Evolutionary conservation across 2,888 invertebrate species (phyloP).

Genomic region (Anoncus sp.): DNA sequence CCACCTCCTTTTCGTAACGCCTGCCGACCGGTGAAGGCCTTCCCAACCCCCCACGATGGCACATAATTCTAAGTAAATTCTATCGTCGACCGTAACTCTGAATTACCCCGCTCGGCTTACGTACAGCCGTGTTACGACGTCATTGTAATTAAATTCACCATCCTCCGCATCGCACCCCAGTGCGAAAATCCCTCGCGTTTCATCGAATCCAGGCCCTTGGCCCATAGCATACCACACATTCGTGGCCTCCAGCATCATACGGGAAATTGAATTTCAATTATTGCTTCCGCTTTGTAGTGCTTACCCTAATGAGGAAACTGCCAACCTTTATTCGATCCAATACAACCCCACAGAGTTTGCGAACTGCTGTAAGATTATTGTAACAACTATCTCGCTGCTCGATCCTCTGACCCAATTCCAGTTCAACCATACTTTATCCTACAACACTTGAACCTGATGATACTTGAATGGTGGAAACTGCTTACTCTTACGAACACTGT

Average conservation of each 20-base stretch:
- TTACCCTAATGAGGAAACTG: slow-evolving; percentile 32
- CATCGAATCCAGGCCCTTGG: slow-evolving; percentile 25
- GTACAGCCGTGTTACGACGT: slow-evolving; percentile 46
- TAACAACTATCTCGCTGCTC: too few relatives aligned
- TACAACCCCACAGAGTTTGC: slow-evolving; percentile 17
- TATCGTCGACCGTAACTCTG: slow-evolving; percentile 53
- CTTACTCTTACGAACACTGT: background rate
- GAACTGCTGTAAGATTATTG: too few relatives aligned
- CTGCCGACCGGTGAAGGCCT: slow-evolving; percentile 16
- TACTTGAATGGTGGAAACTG: background rate
- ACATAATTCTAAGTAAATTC: slow-evolving; percentile 58
- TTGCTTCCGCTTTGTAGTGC: slow-evolving; percentile 32
- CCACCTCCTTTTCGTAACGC: background rate
- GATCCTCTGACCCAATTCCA: too few relatives aligned
- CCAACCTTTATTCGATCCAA: background rate
- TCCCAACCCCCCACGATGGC: slow-evolving; percentile 32
- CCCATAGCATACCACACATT: slow-evolving; percentile 12
- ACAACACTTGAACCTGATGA: background rate
- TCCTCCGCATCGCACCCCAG: slow-evolving; percentile 5
- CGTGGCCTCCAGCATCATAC: background rate
- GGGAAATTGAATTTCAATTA: slow-evolving; percentile 55
- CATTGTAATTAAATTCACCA: slow-evolving; percentile 63
- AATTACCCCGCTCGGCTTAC: slow-evolving; percentile 52
- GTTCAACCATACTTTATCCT: too few relatives aligned
- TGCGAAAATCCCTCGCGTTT: slow-evolving; percentile 34